Evolutionary conservation across 1,140 invertebrate genomes (phyloP), one percentile per base, ranked within the genome.

Genomic region (Apis florea): DNA sequence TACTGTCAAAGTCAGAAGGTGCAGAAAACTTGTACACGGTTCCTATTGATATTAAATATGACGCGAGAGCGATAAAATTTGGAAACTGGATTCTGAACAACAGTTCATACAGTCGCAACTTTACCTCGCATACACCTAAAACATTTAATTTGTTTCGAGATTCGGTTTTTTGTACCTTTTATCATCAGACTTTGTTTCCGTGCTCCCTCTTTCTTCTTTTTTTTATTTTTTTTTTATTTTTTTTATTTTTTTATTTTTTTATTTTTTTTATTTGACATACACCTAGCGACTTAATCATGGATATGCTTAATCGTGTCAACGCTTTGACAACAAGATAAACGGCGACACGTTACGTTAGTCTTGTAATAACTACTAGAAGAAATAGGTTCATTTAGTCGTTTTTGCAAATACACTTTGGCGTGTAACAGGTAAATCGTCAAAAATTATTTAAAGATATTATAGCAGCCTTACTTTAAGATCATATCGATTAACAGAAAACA

Each of bases 241-340:
- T 40, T 24, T 64, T 56, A 49, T 47, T n/a, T 8, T 68, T 53
- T 21, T 54, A 21, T 67, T 17, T 59, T 13, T 66, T 54, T 24
- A 73, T 78, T 0, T 8, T 47, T 54, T 51, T 72, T 47, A 47
- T 72, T 58, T 72, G 53, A 54, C 70, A 56, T 72, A 79, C 59
- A 87, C 67, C 59, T 77, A 83, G 66, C 67, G 83, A 77, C 82
- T 90, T 89, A 85, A 84, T 90, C 89, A 89, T 88, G 85, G 89
- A 90, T 90, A 90, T 90, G 89, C 89, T 89, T 90, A 84, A 70
- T 89, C 79, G 73, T 79, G 81, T 87, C 69, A 82, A 79, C 70
- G 61, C 47, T 75, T 80, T 54, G 77, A 85, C 82, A 79, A 67
- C 72, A 59, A 85, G 73, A 85, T 85, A 85, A 88, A 88, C 81